A percentile compares a stretch with the other conserved stretches of the same genome.
These are phyloP conservation scores for Disparrhopalites patrizii DNA, from an alignment of 2,888 invertebrate species.

Conservation along the genomic window DNA sequence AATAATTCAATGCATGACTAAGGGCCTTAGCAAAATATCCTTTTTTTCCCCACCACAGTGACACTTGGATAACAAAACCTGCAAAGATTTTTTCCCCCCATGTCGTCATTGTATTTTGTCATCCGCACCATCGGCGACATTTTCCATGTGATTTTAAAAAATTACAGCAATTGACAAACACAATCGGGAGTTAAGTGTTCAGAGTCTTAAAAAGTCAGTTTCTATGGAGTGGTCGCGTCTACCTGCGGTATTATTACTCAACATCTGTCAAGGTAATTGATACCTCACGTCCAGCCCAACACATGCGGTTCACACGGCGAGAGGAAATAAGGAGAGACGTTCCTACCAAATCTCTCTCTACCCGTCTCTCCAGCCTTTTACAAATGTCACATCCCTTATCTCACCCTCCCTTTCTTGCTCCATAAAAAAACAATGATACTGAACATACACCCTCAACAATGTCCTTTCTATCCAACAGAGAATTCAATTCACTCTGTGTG, in stretches of 20 bases:
- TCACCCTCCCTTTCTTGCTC: background rate
- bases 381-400: background rate
- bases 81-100: too few species aligned
- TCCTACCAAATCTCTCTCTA: constrained; percentile 8
- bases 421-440: background rate
- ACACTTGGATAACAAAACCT: too few species aligned
- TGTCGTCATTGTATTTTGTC: too few species aligned
- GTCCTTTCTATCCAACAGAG: too few species aligned
- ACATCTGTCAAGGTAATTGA: constrained; percentile 49
- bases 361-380: background rate
- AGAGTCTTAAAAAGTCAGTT: too few species aligned
- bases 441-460: too few species aligned
- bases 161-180: background rate
- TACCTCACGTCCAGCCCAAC: constrained; percentile 42
- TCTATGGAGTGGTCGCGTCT: background rate
- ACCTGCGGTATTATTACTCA: constrained; percentile 22
- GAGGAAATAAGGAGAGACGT: too few species aligned
- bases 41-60: too few species aligned
- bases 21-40: too few species aligned
- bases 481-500: too few species aligned
- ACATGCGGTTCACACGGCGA: constrained; percentile 26
- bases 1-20: too few species aligned
- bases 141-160: background rate
- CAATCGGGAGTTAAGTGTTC: background rate
- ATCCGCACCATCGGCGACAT: too few species aligned